These are phyloP conservation scores for Laticauda colubrina DNA, from an alignment of 2,113 vertebrate genomes.

Conservation along the genomic window DNA sequence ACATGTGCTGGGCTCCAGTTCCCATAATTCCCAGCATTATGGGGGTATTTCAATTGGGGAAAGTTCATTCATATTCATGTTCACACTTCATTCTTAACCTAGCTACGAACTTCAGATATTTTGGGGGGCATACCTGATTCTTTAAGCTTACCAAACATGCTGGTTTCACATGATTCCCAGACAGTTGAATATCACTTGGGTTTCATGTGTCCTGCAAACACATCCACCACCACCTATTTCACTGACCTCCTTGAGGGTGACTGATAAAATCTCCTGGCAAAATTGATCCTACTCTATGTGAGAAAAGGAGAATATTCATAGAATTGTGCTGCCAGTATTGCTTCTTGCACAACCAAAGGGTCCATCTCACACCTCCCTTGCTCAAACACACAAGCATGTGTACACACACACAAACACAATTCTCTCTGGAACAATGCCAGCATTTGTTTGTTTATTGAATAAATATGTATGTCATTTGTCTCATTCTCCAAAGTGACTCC, in stretches of 20 bases:
- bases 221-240: background rate
- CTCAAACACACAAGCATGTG: background rate
- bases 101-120: background rate
- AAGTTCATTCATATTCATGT: background rate
- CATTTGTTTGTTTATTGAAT: too few relatives aligned
- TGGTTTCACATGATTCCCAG: background rate
- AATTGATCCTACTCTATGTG: fast-evolving
- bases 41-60: background rate
- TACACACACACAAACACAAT: background rate
- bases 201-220: background rate
- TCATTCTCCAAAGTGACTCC: too few relatives aligned
- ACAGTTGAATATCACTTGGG: background rate
- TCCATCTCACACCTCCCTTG: background rate
- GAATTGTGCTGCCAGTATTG: background rate
- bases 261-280: background rate
- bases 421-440: background rate
- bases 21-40: background rate
- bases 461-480: too few relatives aligned
- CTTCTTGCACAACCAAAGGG: background rate
- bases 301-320: background rate
- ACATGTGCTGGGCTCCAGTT: background rate
- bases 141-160: background rate
- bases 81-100: background rate
- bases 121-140: background rate
- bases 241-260: background rate